Evolutionary conservation across 2,888 invertebrate species (phyloP).

Genomic region (Blomia tropicalis): DNA sequence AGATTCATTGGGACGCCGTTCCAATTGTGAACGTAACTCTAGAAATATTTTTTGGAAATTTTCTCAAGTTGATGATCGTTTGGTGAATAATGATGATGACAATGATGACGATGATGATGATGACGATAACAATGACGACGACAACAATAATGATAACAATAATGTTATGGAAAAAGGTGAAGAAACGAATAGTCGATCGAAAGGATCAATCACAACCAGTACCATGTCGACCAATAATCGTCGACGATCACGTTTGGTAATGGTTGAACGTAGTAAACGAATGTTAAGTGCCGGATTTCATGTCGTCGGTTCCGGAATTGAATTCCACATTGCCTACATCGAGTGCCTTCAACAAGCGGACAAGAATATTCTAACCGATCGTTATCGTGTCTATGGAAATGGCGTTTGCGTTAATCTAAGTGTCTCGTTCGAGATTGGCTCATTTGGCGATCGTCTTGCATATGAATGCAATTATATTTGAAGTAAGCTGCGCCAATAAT

Average conservation of each 20-base stretch:
- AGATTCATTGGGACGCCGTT: conserved; percentile 8
- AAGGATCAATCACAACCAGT: too few relatives aligned
- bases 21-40: conserved; percentile 13
- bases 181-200: neutral
- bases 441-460: neutral
- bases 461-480: conserved; percentile 14
- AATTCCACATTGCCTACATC: conserved; percentile 12
- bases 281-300: conserved; percentile 13
- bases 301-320: conserved; percentile 12
- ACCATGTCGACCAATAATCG: neutral
- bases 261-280: conserved; percentile 9
- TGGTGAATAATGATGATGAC: neutral
- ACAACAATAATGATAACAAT: too few relatives aligned
- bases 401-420: conserved; percentile 2
- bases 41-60: conserved; percentile 15
- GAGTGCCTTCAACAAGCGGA: conserved; percentile 13
- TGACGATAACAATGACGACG: too few relatives aligned
- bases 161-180: too few relatives aligned
- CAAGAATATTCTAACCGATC: neutral
- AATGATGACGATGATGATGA: neutral
- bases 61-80: neutral
- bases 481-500: conserved; percentile 1
- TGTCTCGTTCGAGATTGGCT: conserved; percentile 9
- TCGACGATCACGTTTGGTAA: neutral
- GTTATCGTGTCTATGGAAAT: neutral